These are phyloP conservation scores for Drosophila crucigera DNA, from an alignment of 2,888 invertebrate genomes.

Conservation along the genomic window DNA sequence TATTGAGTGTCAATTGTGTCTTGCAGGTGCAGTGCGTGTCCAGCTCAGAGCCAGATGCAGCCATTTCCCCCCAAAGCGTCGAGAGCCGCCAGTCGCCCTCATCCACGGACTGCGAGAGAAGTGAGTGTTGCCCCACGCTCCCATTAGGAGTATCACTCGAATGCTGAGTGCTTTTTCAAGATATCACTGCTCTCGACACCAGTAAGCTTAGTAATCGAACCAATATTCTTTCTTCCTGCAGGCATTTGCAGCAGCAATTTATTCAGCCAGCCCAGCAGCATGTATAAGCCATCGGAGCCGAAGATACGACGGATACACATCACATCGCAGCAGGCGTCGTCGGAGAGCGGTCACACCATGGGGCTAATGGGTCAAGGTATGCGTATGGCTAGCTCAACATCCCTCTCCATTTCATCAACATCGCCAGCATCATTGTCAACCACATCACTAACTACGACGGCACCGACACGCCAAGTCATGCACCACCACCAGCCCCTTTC, in stretches of 20 bases:
- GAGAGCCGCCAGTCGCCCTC: constrained; percentile 85
- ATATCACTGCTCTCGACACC: background rate
- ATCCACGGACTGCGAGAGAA: constrained; percentile 84
- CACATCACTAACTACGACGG: constrained; percentile 50
- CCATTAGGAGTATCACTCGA: background rate
- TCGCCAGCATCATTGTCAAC: constrained; percentile 46
- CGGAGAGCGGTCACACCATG: constrained; percentile 57
- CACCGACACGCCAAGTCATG: constrained; percentile 44
- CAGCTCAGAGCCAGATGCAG: constrained; percentile 92
- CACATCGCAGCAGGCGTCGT: constrained; percentile 79
- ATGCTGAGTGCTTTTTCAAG: background rate
- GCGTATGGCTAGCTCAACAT: constrained; percentile 61
- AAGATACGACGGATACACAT: constrained; percentile 83
- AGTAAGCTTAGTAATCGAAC: background rate
- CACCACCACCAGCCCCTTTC: constrained; percentile 41
- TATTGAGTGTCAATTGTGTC: background rate
- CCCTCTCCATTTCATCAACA: constrained; percentile 60
- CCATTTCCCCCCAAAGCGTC: constrained; percentile 85
- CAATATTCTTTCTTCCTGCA: constrained; percentile 11
- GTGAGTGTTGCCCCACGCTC: constrained; percentile 59
- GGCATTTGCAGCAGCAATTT: constrained; percentile 65
- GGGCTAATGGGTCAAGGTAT: constrained; percentile 70
- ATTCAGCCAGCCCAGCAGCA: constrained; percentile 75
- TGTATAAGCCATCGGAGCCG: constrained; percentile 84
- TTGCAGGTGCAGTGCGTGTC: constrained; percentile 95